A percentile compares a stretch with the other conserved stretches of the same genome.
Evolutionary conservation across 2,888 invertebrate genomes (phyloP).

Genomic region (Ceriagrion tenellum): DNA sequence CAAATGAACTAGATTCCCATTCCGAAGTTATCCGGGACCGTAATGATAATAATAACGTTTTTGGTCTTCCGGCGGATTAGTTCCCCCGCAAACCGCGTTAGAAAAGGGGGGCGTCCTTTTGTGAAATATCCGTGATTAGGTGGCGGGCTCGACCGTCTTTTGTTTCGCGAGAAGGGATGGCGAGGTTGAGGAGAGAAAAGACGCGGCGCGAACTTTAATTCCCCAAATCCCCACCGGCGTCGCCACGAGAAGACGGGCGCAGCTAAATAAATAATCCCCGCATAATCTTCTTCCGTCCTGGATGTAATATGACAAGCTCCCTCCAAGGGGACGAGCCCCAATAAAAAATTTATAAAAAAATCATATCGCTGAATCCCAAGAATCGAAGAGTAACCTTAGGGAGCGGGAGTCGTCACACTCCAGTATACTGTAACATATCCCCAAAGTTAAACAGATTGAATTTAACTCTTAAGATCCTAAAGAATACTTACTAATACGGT

Average conservation of each 20-base stretch:
- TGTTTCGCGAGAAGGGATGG: neutral
- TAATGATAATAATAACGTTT: neutral
- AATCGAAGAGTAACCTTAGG: neutral
- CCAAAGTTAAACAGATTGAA: too few relatives aligned
- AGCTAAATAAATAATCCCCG: conserved; percentile 6
- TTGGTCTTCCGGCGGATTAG: neutral
- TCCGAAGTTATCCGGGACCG: neutral
- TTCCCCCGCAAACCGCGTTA: neutral
- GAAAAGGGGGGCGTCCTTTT: neutral
- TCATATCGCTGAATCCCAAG: neutral
- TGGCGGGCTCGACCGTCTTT: neutral
- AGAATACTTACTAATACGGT: too few relatives aligned
- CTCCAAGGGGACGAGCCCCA: neutral
- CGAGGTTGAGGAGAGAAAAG: neutral
- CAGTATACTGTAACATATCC: too few relatives aligned
- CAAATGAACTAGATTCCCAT: neutral
- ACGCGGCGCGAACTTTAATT: conserved; percentile 12
- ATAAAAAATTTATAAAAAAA: neutral
- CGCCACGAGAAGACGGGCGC: neutral
- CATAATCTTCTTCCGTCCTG: neutral
- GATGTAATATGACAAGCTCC: neutral
- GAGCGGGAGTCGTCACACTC: too few relatives aligned
- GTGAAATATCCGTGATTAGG: conserved; percentile 14
- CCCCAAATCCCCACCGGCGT: neutral
- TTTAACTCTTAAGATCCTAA: too few relatives aligned